Percentiles rank a stretch among this genome's conserved stretches.
Evolutionary conservation across 2,797 vertebrate species (phyloP).

Genomic region (Tiaroga cobitis): DNA sequence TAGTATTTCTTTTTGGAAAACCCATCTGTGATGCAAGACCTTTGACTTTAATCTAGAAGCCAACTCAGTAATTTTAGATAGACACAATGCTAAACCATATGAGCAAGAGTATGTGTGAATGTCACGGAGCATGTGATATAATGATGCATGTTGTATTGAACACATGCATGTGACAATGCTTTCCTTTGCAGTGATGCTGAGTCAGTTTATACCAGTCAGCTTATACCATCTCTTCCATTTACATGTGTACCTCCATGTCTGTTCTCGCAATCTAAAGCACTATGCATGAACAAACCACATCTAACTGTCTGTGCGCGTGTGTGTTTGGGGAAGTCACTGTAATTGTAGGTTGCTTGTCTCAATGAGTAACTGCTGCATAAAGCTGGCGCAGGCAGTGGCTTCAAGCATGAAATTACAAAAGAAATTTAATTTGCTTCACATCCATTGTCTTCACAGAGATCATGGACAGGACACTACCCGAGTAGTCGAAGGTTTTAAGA

Average conservation of each 20-base stretch:
- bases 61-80: background rate
- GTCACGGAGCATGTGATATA: background rate
- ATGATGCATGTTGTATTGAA: background rate
- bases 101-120: background rate
- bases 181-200: background rate
- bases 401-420: constrained; percentile 85
- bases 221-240: background rate
- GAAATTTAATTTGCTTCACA: constrained; percentile 82
- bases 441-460: constrained; percentile 80
- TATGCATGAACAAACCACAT: constrained; percentile 8
- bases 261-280: background rate
- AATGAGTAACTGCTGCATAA: constrained; percentile 80
- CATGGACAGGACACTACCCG: constrained; percentile 71
- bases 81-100: background rate
- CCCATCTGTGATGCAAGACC: background rate
- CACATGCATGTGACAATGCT: background rate
- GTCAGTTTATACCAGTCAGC: background rate
- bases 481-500: constrained; percentile 63
- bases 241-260: constrained; percentile 6
- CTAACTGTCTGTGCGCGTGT: background rate
- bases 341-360: constrained; percentile 81
- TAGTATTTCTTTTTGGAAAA: background rate
- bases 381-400: constrained; percentile 72
- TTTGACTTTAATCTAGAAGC: constrained; percentile 1
- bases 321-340: constrained; percentile 68